Conservation (phyloP, 2,113 vertebrate species). For the Rhinopomastus cyanomelas region DNA sequence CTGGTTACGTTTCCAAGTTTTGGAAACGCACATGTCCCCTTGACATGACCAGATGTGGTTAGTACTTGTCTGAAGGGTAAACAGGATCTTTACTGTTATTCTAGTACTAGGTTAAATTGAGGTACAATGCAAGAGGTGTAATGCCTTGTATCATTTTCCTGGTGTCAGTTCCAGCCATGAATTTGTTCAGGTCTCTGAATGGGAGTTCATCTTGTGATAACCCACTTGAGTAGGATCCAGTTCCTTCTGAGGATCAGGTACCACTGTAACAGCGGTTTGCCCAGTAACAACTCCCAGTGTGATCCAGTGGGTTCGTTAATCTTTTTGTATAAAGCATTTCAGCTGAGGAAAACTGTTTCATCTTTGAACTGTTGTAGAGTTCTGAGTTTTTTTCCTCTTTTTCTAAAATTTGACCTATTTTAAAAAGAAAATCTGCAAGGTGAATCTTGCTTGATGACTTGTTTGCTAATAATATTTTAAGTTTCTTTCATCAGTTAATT, state of each 20-base stretch:
- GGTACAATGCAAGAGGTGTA: neutral
- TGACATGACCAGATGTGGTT: neutral
- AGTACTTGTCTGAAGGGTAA: neutral
- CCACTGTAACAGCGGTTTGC: neutral
- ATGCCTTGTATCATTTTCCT: neutral
- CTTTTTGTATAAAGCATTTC: neutral
- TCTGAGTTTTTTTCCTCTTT: neutral
- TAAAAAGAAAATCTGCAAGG: neutral
- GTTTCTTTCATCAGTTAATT: constrained; percentile 55
- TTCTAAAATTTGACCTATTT: neutral
- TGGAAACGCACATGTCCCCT: neutral
- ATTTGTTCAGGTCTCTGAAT: neutral
- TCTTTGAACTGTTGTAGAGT: neutral
- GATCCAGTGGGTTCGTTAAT: neutral
- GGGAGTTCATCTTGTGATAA: neutral
- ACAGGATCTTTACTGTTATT: neutral
- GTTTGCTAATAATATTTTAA: constrained; percentile 53
- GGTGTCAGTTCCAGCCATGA: neutral
- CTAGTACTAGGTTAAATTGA: neutral
- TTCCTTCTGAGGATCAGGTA: neutral
- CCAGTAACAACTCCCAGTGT: neutral
- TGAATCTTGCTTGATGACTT: constrained; percentile 41
- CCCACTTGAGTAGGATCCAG: neutral
- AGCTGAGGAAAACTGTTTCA: neutral
- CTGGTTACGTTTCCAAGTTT: neutral